Conservation (phyloP, 2,888 invertebrate genomes). For the Exephanes ischioxanthus region DNA sequence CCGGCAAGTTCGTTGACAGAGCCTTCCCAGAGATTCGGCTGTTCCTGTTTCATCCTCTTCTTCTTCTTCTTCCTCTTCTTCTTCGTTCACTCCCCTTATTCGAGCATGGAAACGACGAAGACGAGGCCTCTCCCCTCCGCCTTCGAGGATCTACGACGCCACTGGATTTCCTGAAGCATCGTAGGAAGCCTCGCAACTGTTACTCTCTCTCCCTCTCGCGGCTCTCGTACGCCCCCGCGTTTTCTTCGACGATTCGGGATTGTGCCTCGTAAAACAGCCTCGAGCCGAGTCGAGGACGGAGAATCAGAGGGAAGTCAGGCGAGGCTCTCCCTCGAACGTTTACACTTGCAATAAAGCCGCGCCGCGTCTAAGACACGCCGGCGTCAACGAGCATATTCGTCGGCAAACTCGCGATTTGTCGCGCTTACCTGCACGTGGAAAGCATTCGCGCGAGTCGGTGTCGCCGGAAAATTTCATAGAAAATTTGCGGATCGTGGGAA, state of each 20-base stretch:
- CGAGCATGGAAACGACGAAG: conserved; percentile 55
- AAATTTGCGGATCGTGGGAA: background rate
- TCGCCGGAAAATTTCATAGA: background rate
- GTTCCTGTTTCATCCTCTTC: conserved; percentile 41
- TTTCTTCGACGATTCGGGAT: conserved; percentile 53
- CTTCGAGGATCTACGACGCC: conserved; percentile 52
- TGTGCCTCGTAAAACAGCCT: conserved; percentile 53
- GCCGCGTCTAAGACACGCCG: conserved; percentile 24
- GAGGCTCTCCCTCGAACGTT: conserved; percentile 33
- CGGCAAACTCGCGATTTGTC: conserved; percentile 55
- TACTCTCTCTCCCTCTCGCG: background rate
- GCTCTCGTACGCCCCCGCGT: conserved; percentile 12
- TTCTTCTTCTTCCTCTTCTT: conserved; percentile 5
- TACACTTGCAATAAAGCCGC: conserved; percentile 63
- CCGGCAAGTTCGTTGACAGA: conserved; percentile 68
- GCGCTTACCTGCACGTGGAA: conserved; percentile 33
- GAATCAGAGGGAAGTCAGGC: conserved; percentile 16
- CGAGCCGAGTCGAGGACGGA: conserved; percentile 31
- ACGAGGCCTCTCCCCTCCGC: conserved; percentile 40
- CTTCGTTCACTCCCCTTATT: conserved; percentile 25
- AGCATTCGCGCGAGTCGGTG: background rate
- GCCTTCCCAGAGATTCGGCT: conserved; percentile 51
- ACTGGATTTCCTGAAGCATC: conserved; percentile 38
- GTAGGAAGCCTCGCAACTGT: conserved; percentile 26
- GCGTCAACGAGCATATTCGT: conserved; percentile 34